Conservation (phyloP, 2,113 vertebrate species). For the Tenrec ecaudatus region DNA sequence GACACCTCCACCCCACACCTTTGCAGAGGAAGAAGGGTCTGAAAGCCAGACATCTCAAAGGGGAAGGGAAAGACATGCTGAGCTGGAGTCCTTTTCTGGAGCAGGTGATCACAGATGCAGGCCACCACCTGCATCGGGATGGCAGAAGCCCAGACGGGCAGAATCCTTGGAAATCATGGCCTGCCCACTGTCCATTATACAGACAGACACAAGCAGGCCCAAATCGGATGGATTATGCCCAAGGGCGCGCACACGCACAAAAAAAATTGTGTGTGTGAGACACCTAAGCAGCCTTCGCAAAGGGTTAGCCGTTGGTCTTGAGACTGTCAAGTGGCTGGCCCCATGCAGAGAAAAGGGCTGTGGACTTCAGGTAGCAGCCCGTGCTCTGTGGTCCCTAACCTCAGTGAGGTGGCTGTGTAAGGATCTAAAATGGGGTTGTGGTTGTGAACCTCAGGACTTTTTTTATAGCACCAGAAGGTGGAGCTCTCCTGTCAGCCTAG, state of each 20-base stretch:
- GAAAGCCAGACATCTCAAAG: neutral
- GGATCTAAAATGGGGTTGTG: slow-evolving; percentile 58
- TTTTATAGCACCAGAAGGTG: slow-evolving; percentile 76
- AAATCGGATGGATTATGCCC: neutral
- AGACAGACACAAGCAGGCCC: neutral
- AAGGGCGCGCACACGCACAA: neutral
- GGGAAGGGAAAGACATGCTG: slow-evolving; percentile 10
- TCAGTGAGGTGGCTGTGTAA: slow-evolving; percentile 52
- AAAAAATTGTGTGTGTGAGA: slow-evolving; percentile 29
- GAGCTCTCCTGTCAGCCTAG: slow-evolving; percentile 59
- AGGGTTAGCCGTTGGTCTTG: neutral
- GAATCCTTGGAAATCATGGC: neutral
- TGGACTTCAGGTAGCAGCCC: slow-evolving; percentile 57
- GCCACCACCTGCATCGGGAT: neutral
- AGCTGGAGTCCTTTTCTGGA: slow-evolving; percentile 23
- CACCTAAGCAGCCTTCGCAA: neutral
- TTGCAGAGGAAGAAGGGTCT: slow-evolving; percentile 21
- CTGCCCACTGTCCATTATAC: neutral
- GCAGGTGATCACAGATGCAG: neutral
- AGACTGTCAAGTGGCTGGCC: slow-evolving; percentile 24
- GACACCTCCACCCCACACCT: neutral
- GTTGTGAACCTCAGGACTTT: slow-evolving; percentile 65
- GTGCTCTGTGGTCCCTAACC: slow-evolving; percentile 54
- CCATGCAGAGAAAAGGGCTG: neutral
- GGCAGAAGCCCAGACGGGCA: neutral